phyloP scores from a whole-genome alignment of 2,888 invertebrate species.

The Tipula lateralis region DNA sequence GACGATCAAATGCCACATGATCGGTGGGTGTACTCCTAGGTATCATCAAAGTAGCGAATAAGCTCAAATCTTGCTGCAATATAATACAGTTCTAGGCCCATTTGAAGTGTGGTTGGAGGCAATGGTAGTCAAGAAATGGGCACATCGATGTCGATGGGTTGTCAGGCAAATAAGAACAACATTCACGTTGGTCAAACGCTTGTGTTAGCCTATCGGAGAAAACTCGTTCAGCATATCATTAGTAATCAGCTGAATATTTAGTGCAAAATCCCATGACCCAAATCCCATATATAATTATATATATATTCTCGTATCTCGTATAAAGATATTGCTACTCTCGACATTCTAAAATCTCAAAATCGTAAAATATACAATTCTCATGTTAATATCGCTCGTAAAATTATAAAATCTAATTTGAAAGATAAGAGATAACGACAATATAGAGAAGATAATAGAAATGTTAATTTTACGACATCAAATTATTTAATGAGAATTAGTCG shows the following conservation, averaged over 20 bases:
- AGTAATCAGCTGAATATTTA: background rate
- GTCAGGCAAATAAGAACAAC: no score
- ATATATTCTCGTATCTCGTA: background rate
- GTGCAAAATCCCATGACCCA: background rate
- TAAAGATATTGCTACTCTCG: background rate
- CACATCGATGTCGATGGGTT: no score
- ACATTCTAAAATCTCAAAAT: background rate
- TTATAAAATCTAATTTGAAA: constrained; percentile 1
- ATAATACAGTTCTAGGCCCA: no score
- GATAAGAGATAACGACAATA: background rate
- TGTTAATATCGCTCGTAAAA: background rate
- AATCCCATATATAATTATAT: background rate
- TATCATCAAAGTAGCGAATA: no score
- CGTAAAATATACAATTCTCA: background rate
- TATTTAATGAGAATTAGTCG: background rate
- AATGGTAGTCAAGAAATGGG: no score
- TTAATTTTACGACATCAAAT: background rate
- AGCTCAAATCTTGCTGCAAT: no score
- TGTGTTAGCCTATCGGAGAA: no score
- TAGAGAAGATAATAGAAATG: background rate
- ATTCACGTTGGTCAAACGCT: no score
- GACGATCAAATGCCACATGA: no score
- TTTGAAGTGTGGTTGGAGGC: no score
- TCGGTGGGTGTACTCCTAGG: no score
- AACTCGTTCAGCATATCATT: no score